Percentiles rank a stretch among this genome's conserved stretches.
These are phyloP conservation scores for Quadroppia sp. DNA, from an alignment of 2,888 invertebrate species.

Conservation along the genomic window DNA sequence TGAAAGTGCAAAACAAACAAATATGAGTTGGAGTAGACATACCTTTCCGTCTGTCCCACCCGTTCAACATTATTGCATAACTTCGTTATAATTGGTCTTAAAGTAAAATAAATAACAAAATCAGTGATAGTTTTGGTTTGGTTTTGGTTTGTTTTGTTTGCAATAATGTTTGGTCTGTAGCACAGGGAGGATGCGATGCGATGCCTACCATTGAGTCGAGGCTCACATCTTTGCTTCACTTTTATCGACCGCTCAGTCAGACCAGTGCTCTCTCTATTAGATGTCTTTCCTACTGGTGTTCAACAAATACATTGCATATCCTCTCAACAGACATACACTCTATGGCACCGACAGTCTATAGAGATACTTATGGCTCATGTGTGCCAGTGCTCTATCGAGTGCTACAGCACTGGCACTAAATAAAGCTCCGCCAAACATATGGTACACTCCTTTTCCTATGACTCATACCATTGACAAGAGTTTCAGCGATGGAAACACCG, in stretches of 20 bases:
- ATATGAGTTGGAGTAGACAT: neutral
- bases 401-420: neutral
- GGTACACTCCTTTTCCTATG: constrained; percentile 34
- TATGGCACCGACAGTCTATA: constrained; percentile 1
- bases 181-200: constrained; percentile 30
- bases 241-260: constrained; percentile 29
- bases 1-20: constrained; percentile 2
- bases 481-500: neutral
- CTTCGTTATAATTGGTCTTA: neutral
- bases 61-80: constrained; percentile 26
- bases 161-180: neutral
- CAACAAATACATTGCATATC: neutral
- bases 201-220: constrained; percentile 7
- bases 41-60: constrained; percentile 32
- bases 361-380: neutral
- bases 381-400: neutral
- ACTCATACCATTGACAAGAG: neutral
- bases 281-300: constrained; percentile 26
- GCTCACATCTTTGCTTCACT: constrained; percentile 29
- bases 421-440: constrained; percentile 8
- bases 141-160: constrained; percentile 31
- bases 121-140: neutral
- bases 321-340: neutral
- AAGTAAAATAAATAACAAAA: constrained; percentile 6
- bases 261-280: constrained; percentile 25